Evolutionary conservation across 2,797 vertebrate species (phyloP).

Genomic region (Pogonophryne albipinna): DNA sequence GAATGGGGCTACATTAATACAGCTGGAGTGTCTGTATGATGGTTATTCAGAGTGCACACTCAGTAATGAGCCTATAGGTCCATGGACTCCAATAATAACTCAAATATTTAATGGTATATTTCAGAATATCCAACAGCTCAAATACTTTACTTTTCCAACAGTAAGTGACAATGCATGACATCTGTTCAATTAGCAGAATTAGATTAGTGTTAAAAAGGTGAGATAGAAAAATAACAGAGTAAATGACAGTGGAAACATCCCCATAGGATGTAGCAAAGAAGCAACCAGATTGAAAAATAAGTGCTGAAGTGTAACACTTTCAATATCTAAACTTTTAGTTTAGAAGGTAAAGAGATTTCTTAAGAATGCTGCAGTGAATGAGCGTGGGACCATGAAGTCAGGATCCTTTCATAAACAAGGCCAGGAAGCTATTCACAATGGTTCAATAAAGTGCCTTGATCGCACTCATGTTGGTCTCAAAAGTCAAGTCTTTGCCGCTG

Average conservation of each 20-base stretch:
- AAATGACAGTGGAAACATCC: not conserved
- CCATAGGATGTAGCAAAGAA: too few relatives aligned
- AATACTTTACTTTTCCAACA: not conserved
- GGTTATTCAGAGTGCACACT: conserved; percentile 6
- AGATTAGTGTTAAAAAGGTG: not conserved
- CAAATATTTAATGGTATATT: not conserved
- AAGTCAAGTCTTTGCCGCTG: conserved; percentile 39
- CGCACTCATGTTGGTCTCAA: conserved; percentile 34
- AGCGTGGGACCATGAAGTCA: conserved; percentile 6
- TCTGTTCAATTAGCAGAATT: not conserved
- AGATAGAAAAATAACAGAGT: not conserved
- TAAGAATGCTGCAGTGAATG: conserved; percentile 9
- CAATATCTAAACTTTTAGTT: not conserved
- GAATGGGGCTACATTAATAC: not conserved
- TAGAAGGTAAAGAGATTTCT: not conserved
- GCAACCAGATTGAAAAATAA: too few relatives aligned
- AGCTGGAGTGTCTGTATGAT: not conserved
- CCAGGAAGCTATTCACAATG: conserved; percentile 32
- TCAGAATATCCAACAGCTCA: not conserved
- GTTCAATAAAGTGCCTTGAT: conserved; percentile 50
- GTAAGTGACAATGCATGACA: not conserved
- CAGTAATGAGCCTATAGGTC: conserved; percentile 30
- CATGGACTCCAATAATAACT: conserved; percentile 3
- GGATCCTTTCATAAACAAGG: conserved; percentile 43
- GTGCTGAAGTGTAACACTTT: not conserved